Evolutionary conservation across 2,113 vertebrate species (phyloP).

Genomic region (Scomber colias): DNA sequence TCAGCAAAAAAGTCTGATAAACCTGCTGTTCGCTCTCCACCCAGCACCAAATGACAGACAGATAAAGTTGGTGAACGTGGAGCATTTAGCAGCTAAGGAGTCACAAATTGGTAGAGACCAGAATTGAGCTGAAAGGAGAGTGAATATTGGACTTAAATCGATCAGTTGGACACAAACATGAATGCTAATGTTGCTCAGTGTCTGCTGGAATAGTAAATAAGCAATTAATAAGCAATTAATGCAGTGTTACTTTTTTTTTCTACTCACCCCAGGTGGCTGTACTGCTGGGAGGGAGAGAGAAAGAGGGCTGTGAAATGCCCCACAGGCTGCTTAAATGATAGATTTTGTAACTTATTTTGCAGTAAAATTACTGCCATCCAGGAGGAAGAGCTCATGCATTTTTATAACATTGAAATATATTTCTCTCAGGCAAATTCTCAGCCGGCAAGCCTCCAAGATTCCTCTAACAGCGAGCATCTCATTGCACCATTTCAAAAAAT

Average conservation of each 20-base stretch:
- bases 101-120: too few species aligned
- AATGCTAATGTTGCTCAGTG: too few species aligned
- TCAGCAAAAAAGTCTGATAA: too few species aligned
- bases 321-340: background rate
- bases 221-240: too few species aligned
- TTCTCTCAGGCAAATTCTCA: background rate
- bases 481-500: background rate
- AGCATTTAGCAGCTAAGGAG: background rate
- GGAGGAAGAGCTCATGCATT: slow-evolving; percentile 5
- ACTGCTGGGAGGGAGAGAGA: background rate
- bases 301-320: background rate
- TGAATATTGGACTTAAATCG: too few species aligned
- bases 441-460: background rate
- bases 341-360: background rate
- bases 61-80: background rate
- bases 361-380: background rate
- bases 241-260: background rate
- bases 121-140: too few species aligned
- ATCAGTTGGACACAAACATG: too few species aligned
- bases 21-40: too few species aligned
- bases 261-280: too few species aligned
- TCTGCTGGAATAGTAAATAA: too few species aligned
- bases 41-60: background rate
- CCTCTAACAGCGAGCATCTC: background rate
- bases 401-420: background rate